Evolutionary conservation across 2,888 invertebrate genomes (phyloP).

Genomic region (Drosophila vallismaia): DNA sequence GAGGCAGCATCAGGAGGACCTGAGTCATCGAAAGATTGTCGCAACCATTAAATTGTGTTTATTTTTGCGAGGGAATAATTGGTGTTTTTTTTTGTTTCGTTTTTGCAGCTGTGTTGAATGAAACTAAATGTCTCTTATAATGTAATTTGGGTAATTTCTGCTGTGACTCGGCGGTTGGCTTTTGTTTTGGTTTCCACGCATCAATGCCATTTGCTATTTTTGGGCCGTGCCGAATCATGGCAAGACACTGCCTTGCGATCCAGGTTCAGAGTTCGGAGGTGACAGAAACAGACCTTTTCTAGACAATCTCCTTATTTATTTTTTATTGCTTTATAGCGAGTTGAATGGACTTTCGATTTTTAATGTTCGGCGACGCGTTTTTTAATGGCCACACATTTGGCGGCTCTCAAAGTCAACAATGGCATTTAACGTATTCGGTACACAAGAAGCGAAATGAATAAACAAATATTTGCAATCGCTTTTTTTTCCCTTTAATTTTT

Average conservation of each 20-base stretch:
- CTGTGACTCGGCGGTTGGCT: neutral
- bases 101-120: conserved; percentile 43
- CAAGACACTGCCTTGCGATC: conserved; percentile 42
- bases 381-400: conserved; percentile 61
- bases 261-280: conserved; percentile 47
- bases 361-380: conserved; percentile 43
- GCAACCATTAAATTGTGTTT: conserved; percentile 30
- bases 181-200: conserved; percentile 56
- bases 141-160: conserved; percentile 60
- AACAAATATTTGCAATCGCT: conserved; percentile 66
- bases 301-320: conserved; percentile 6
- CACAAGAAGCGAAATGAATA: conserved; percentile 28
- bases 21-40: conserved; percentile 39
- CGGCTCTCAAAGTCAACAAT: conserved; percentile 63
- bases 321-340: conserved; percentile 32
- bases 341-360: conserved; percentile 70
- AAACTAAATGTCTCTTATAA: conserved; percentile 63
- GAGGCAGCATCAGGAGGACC: conserved; percentile 25
- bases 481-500: conserved; percentile 18
- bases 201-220: conserved; percentile 70
- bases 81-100: conserved; percentile 4
- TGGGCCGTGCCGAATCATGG: conserved; percentile 44
- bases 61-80: conserved; percentile 12
- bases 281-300: conserved; percentile 30
- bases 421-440: conserved; percentile 39